phyloP scores from a whole-genome alignment of 1,140 invertebrate genomes.

The Tachypleus tridentatus region DNA sequence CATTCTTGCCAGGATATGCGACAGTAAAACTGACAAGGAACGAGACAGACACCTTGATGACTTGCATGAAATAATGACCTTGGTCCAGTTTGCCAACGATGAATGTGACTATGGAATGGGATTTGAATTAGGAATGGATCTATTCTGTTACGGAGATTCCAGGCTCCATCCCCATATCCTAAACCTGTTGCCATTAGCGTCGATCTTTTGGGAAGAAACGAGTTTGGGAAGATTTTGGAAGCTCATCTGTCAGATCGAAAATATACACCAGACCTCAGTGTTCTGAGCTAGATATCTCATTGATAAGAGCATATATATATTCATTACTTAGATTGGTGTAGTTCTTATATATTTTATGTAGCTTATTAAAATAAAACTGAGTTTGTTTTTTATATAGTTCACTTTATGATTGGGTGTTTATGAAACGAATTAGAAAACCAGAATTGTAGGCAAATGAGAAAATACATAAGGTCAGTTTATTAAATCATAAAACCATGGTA shows the following conservation, averaged over 20 bases:
- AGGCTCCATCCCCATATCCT: constrained; percentile 51
- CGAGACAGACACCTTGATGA: constrained; percentile 25
- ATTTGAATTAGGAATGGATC: constrained; percentile 70
- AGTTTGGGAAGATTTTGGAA: constrained; percentile 58
- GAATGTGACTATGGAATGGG: constrained; percentile 90
- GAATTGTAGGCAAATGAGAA: too few species aligned
- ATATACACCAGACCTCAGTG: too few species aligned
- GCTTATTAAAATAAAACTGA: too few species aligned
- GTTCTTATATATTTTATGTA: too few species aligned
- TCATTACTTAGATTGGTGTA: too few species aligned
- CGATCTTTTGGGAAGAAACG: constrained; percentile 52
- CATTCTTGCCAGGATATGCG: constrained; percentile 52
- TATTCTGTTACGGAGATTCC: constrained; percentile 61
- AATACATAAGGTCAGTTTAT: too few species aligned
- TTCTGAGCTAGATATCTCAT: too few species aligned
- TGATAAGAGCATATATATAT: too few species aligned
- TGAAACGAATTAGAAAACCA: too few species aligned
- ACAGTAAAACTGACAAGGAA: constrained; percentile 45
- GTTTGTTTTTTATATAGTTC: too few species aligned
- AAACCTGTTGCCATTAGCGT: constrained; percentile 57
- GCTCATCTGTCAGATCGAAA: constrained; percentile 23
- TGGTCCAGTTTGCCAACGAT: constrained; percentile 75
- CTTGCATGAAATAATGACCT: constrained; percentile 62
- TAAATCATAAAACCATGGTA: too few species aligned
- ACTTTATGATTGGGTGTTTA: too few species aligned